Evolutionary conservation across 2,888 invertebrate genomes (phyloP).

Genomic region (Stictocephala bisonia): DNA sequence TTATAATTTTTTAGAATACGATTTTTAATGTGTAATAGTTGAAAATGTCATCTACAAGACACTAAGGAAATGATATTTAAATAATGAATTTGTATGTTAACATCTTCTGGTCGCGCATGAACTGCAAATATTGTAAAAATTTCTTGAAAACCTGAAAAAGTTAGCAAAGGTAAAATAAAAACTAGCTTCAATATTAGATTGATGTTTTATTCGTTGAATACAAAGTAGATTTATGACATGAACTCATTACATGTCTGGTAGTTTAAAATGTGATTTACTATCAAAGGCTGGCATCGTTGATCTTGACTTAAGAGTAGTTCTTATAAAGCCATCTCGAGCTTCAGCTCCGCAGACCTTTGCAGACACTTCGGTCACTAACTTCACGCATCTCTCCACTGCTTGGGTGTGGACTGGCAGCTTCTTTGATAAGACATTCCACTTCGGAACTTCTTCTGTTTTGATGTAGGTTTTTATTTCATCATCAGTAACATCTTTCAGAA

Average conservation of each 20-base stretch:
- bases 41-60: no score
- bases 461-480: conserved; percentile 26
- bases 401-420: conserved; percentile 23
- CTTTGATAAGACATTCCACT: conserved; percentile 9
- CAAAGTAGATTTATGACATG: not conserved
- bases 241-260: conserved; percentile 5
- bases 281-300: conserved; percentile 24
- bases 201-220: conserved; percentile 8
- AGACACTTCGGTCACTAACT: conserved; percentile 58
- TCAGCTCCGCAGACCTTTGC: conserved; percentile 63
- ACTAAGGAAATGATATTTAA: no score
- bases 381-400: conserved; percentile 60
- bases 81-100: no score
- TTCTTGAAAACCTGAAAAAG: conserved; percentile 1
- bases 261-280: conserved; percentile 16
- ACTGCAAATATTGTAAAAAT: no score
- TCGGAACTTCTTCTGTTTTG: conserved; percentile 14
- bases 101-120: no score
- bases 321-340: conserved; percentile 23
- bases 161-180: conserved; percentile 17
- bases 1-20: no score
- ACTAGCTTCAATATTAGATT: not conserved
- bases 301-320: conserved; percentile 19
- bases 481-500: conserved; percentile 16
- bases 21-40: no score